Evolutionary conservation across 37 sponge, comb jelly and placozoan genomes (phyloP), one percentile per base, ranked within the genome.

Genomic region (Amphimedon queenslandica): DNA sequence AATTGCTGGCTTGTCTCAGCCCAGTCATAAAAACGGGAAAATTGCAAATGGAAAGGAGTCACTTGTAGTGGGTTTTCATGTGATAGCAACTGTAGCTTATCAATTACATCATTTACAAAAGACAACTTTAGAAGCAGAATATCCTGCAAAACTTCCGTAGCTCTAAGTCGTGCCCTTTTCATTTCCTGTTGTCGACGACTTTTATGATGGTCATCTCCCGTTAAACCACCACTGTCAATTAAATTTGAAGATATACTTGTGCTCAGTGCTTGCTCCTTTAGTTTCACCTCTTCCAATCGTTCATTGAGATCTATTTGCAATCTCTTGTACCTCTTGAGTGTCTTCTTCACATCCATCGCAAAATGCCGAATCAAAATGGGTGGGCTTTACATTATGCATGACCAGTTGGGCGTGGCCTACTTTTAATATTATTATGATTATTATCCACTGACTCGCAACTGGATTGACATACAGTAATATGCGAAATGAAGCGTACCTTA

Each of bases 21-120:
- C 82, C 82, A 82, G 36, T 82, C 75, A 27, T 82, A 69, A 68
- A 74, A 82, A 13, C 76, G 69, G 2, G 69, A 67, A 37, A 75
- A 57, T 8, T 24, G 18, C 47, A 82, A 34, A 29, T 82, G 75
- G 2, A 69, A 40, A 38, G 82, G 82, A 0, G 76, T 68, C 8
- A 42, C 2, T 20, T 40, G 61, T 28, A 41, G 73, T 1, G 76
- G 63, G 37, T 74, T 61, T 20, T 74, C 82, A 2, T 18, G 66
- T 27, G 29, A n/a, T 53, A 74, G 60, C 2, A 24, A 6, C 42
- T 4, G 38, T 37, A 82, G 60, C 23, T 67, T 74, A 1, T 25
- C 27, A 0, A 82, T 16, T 2, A 23, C 32, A 2, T 82, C 82
- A 16, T 18, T 29, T 3, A 82, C 61, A 37, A 66, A 82, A 1